Base-by-base conservation (phyloP, 2,888 invertebrate species). In the Leptopilina syphax region DNA sequence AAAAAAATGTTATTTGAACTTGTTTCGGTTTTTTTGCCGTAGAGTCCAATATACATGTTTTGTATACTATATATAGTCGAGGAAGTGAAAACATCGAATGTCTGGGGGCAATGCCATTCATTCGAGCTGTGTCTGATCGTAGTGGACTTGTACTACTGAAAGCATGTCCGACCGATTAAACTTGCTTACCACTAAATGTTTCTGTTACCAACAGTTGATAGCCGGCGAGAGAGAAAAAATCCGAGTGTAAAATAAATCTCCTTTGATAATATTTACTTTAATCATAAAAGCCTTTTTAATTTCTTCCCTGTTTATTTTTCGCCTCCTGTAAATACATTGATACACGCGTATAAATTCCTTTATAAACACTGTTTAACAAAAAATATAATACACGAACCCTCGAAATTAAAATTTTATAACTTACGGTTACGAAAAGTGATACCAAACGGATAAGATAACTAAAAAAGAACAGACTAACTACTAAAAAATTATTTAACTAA, bases 61-160 rank as follows among this genome's bases (percentile, higher is more conserved):
- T 68, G 68, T 4, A 66, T 5, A 66, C 18, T 18, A 18, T 18
- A 18, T 18, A 27, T 44, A 50, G 27, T 65, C 3, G n/a, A 6
- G 44, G 6, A 47, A 7, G 47, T 47, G 47, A 47, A 47, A 78
- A 18, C 66, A 13, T 41, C 63, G n/a, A n/a, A 13, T 60, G 13
- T 13, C 67, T 13, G 24, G 54, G 57, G 70, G 54, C 50, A 68
- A 81, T 65, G n/a, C 66, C 50, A 68, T 50, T 50, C 18, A 70
- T 12, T 70, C 24, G 47, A 24, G 54, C 18, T 66, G 24, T 18
- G 77, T 18, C 77, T 27, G 77, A 77, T 44, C 77, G n/a, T 44
- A 65, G 70, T 77, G 41, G 77, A 77, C 44, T 77, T 44, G 47
- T 77, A 77, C 77, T 77, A 77, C 77, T 77, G 77, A 47, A 77